Evolutionary conservation across 2,113 vertebrate species (phyloP).

Genomic region (Dicaeum eximium): DNA sequence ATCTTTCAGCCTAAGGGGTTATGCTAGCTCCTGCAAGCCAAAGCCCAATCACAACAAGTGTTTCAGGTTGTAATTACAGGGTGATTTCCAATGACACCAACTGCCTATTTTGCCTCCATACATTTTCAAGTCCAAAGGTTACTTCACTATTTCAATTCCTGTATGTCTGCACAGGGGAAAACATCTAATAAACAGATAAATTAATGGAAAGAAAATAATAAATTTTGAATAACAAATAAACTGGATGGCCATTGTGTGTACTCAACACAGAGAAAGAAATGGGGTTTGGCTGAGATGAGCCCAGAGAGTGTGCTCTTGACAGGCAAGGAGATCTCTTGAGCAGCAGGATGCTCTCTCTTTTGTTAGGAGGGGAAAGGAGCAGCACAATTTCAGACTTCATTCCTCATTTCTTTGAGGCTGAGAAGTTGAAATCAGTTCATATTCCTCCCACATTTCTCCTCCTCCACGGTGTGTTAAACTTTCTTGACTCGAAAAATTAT

Average conservation of each 20-base stretch:
- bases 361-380: background rate
- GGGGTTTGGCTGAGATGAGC: background rate
- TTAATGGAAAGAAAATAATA: background rate
- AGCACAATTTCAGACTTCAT: background rate
- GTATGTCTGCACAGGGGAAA: background rate
- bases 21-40: constrained; percentile 57
- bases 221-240: background rate
- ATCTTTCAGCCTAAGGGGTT: constrained; percentile 51
- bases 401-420: background rate
- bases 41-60: constrained; percentile 43
- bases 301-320: fast-evolving
- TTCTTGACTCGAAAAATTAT: background rate
- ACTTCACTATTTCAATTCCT: background rate
- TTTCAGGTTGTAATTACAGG: constrained; percentile 49
- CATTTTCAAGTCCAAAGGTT: constrained; percentile 49
- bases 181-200: background rate
- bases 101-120: background rate
- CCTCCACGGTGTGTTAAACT: background rate
- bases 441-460: constrained; percentile 39
- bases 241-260: fast-evolving
- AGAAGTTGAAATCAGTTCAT: constrained; percentile 37
- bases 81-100: constrained; percentile 57
- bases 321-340: background rate
- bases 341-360: background rate
- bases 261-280: fast-evolving